These are phyloP conservation scores for Trididemnum nubilum DNA, from an alignment of 23 tunicate genomes.

Conservation along the genomic window DNA sequence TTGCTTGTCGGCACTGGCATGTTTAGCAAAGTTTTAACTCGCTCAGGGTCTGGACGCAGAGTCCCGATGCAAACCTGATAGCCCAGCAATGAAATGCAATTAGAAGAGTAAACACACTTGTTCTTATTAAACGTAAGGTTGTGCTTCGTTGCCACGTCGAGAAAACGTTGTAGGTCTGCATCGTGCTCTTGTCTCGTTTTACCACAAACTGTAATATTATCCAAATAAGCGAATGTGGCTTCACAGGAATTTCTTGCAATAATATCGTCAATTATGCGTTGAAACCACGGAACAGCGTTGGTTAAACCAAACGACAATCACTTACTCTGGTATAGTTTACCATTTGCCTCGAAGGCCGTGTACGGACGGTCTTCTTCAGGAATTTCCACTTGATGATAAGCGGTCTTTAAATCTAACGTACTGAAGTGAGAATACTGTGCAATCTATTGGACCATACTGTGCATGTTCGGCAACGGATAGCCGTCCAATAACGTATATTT, in stretches of 20 bases:
- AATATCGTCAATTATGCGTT: background rate
- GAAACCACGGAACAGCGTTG: background rate
- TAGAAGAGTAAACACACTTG: background rate
- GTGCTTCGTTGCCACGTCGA: background rate
- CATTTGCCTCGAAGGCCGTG: background rate
- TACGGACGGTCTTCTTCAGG: background rate
- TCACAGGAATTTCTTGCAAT: background rate
- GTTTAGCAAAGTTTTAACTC: conserved; percentile 17
- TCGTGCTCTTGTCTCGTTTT: conserved; percentile 6
- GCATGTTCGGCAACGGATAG: conserved; percentile 23
- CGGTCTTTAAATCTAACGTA: conserved; percentile 20
- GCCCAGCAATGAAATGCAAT: background rate
- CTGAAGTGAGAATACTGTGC: background rate
- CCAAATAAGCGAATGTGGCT: conserved; percentile 9
- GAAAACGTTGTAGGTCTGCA: background rate
- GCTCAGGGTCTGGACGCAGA: conserved; percentile 11
- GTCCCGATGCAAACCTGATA: background rate
- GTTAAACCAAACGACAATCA: background rate
- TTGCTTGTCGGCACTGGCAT: background rate
- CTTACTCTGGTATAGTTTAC: conserved; percentile 8
- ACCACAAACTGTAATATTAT: conserved; percentile 27
- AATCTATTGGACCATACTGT: background rate
- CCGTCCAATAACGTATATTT: conserved; percentile 30
- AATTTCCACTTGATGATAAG: conserved; percentile 28
- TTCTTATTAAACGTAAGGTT: background rate